Conservation (phyloP, 1,140 invertebrate genomes). For the Aphaenogaster rudis region DNA sequence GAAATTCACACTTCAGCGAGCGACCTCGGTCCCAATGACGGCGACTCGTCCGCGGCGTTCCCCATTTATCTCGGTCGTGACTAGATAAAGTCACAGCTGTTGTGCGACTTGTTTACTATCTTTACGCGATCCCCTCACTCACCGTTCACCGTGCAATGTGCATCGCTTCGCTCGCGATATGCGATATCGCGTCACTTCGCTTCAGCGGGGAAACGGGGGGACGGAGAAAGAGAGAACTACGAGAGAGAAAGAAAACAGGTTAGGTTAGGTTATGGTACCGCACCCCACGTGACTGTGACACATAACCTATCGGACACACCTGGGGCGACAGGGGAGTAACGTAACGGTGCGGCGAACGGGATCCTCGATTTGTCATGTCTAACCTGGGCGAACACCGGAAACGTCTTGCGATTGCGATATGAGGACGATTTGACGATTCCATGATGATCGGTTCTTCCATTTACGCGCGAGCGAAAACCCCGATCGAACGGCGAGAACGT, state of each 20-base stretch:
- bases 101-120: slow-evolving; percentile 50
- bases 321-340: not conserved
- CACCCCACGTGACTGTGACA: slow-evolving; percentile 27
- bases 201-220: not conserved
- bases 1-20: not conserved
- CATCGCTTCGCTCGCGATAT: slow-evolving; percentile 9
- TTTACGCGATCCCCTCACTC: not conserved
- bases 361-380: not conserved
- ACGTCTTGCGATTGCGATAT: too few relatives aligned
- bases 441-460: not conserved
- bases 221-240: not conserved
- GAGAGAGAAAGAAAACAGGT: not conserved
- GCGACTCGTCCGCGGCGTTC: not conserved
- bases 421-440: not conserved
- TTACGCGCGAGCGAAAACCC: not conserved
- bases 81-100: slow-evolving; percentile 47
- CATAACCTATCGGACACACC: slow-evolving; percentile 34
- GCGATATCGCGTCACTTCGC: not conserved
- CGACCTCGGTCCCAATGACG: not conserved
- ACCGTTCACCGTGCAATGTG: not conserved
- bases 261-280: not conserved
- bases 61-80: slow-evolving; percentile 5
- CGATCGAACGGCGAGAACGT: not conserved
- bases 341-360: not conserved
- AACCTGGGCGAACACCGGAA: not conserved